Evolutionary conservation across 92 coral and sea anemone species (phyloP), one percentile per base, ranked within the genome.

Genomic region (Paramuricea clavata): DNA sequence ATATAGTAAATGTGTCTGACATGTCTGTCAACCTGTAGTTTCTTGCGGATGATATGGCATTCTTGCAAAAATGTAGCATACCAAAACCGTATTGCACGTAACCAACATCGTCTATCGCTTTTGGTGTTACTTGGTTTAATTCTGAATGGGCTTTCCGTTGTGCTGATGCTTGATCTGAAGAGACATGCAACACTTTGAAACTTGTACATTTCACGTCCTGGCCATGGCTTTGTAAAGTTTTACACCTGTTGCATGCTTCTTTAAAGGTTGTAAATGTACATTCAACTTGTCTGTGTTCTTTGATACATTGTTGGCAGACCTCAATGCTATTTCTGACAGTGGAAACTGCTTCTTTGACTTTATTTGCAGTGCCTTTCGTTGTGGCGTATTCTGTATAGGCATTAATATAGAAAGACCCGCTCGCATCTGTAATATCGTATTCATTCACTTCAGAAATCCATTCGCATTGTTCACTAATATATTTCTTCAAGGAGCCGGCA

Each of bases 81-180:
- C 95, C 95, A 83, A 92, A 87, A 12, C 95, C 95, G 86, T 83
- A 83, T 13, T 21, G 42, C 12, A 41, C 25, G 34, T 69, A 83
- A 23, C 17, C 44, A 16, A 23, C n/a, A 56, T 68, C 47, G 23
- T 39, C 32, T 13, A 83, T 83, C 0, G 3, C 67, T 16, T 69
- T 69, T 16, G 77, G 19, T 42, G 87, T 15, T 19, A 11, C 87
- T 7, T 83, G 7, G 67, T 69, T 83, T 26, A 83, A 47, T 23
- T 83, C 80, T 21, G 44, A 11, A 25, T 83, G 87, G 32, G 87
- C 87, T 69, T 83, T 83, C 43, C 80, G 36, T 67, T 83, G 87
- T 47, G 80, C 79, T 39, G 87, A 69, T 69, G 77, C 76, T 83
- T 83, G 87, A 30, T 83, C 87, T 8, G 87, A 83, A 21, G 87